phyloP scores from a whole-genome alignment of 2,888 invertebrate species.

The Eulithis prunata region DNA sequence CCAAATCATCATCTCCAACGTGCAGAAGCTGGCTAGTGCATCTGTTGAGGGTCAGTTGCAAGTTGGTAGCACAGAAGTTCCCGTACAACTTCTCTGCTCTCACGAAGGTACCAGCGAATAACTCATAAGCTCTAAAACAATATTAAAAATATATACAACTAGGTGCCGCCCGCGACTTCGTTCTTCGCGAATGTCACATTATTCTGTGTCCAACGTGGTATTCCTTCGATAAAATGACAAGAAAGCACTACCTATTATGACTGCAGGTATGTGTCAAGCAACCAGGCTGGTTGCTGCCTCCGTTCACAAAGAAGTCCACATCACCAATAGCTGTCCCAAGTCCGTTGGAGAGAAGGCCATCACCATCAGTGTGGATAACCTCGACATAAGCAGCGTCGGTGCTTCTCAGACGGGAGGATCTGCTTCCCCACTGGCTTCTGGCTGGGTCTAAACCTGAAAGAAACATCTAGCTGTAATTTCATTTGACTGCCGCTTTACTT shows the following conservation, averaged over 20 bases:
- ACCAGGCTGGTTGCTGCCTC: conserved; percentile 87
- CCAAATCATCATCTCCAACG: conserved; percentile 54
- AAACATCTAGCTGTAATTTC: background rate
- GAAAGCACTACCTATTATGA: conserved; percentile 46
- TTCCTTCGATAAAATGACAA: background rate
- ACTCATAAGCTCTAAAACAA: conserved; percentile 54
- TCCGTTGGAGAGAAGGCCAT: conserved; percentile 74
- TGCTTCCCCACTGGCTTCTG: conserved; percentile 52
- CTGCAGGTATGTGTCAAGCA: conserved; percentile 57
- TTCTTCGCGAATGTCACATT: too few relatives aligned
- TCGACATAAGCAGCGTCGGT: conserved; percentile 66
- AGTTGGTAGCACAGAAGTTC: conserved; percentile 47
- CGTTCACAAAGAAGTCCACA: conserved; percentile 95
- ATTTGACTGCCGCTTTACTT: too few relatives aligned
- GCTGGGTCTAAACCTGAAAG: conserved; percentile 61
- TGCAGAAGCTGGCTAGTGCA: conserved; percentile 52
- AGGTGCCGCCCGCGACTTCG: too few relatives aligned
- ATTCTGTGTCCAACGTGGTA: too few relatives aligned
- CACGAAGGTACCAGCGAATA: conserved; percentile 57
- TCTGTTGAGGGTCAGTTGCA: conserved; percentile 50
- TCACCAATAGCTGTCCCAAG: conserved; percentile 90
- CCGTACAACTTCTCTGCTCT: conserved; percentile 48
- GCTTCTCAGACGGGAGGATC: conserved; percentile 46
- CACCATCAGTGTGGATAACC: conserved; percentile 67
- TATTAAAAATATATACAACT: too few relatives aligned